Conservation (phyloP, 2,888 invertebrate species). For the Strigamia transsilvanica region DNA sequence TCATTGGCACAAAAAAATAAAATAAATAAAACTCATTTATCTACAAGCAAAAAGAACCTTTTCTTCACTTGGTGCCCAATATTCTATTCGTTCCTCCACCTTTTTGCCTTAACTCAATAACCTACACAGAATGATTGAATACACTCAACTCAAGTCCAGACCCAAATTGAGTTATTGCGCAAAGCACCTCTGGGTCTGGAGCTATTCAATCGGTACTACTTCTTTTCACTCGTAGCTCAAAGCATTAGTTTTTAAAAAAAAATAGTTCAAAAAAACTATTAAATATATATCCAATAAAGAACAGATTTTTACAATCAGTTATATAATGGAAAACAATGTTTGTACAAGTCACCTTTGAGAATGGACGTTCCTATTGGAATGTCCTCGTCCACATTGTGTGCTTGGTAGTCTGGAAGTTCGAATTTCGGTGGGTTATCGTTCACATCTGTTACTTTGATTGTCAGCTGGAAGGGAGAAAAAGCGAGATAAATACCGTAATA, state of each 20-base stretch:
- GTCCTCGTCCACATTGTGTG: slow-evolving; percentile 95
- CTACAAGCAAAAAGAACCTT: background rate
- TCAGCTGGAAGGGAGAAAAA: slow-evolving; percentile 73
- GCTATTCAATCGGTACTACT: background rate
- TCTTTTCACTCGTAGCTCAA: background rate
- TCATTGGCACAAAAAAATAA: background rate
- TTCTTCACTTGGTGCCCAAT: background rate
- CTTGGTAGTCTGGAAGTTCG: slow-evolving; percentile 95
- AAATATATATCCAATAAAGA: background rate
- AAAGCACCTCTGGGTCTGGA: slow-evolving; percentile 5
- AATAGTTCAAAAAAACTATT: background rate
- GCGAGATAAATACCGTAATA: background rate
- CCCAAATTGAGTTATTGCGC: slow-evolving; percentile 25
- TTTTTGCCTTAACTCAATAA: slow-evolving; percentile 30
- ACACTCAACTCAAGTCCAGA: slow-evolving; percentile 16
- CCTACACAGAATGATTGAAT: slow-evolving; percentile 26
- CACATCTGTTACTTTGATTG: slow-evolving; percentile 92
- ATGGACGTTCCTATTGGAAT: slow-evolving; percentile 91
- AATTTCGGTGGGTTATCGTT: slow-evolving; percentile 98
- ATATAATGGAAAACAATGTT: background rate
- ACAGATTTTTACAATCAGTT: slow-evolving; percentile 24
- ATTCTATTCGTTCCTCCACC: slow-evolving; percentile 21
- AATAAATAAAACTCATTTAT: slow-evolving; percentile 12
- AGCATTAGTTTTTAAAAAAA: background rate
- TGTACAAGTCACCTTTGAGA: slow-evolving; percentile 72